A percentile compares a stretch with the other conserved stretches of the same genome.
Evolutionary conservation across 2,113 vertebrate genomes (phyloP).

Genomic region (Gymnogyps californianus): DNA sequence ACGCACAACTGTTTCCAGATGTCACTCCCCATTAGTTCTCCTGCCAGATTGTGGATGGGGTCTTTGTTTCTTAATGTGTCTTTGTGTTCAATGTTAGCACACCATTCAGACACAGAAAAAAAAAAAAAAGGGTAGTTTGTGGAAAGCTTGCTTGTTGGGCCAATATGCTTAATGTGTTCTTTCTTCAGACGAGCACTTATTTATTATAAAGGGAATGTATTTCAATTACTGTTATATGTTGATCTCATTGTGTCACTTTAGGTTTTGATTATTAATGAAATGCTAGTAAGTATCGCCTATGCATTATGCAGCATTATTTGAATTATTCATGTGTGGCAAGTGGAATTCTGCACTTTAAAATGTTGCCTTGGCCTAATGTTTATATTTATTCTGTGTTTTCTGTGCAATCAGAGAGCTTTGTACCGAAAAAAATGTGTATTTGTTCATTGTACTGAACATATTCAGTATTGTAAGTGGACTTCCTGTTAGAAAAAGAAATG

Average conservation of each 20-base stretch:
- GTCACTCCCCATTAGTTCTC: not conserved
- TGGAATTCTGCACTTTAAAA: constrained; percentile 59
- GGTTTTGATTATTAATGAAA: constrained; percentile 44
- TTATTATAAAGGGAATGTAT: constrained; percentile 46
- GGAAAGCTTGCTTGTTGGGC: not conserved
- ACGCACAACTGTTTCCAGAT: not conserved
- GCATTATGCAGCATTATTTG: constrained; percentile 14
- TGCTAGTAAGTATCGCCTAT: constrained; percentile 12
- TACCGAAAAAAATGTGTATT: not conserved
- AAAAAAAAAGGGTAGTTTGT: not conserved
- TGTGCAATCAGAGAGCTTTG: constrained; percentile 5
- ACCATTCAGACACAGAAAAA: not conserved
- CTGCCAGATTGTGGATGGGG: not conserved
- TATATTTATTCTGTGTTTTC: constrained; percentile 1
- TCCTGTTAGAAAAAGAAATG: not conserved
- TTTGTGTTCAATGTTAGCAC: not conserved
- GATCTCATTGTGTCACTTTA: constrained; percentile 26
- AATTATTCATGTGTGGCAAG: constrained; percentile 25
- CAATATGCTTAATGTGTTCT: not conserved
- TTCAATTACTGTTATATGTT: constrained; percentile 48
- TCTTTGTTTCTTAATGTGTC: not conserved
- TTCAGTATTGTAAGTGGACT: not conserved
- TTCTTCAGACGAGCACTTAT: constrained; percentile 24
- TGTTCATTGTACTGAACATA: constrained; percentile 14
- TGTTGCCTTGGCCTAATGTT: constrained; percentile 35